A percentile compares a stretch with the other conserved stretches of the same genome.
Evolutionary conservation across 2,113 vertebrate genomes (phyloP).

Genomic region (Reinhardtius hippoglossoides): DNA sequence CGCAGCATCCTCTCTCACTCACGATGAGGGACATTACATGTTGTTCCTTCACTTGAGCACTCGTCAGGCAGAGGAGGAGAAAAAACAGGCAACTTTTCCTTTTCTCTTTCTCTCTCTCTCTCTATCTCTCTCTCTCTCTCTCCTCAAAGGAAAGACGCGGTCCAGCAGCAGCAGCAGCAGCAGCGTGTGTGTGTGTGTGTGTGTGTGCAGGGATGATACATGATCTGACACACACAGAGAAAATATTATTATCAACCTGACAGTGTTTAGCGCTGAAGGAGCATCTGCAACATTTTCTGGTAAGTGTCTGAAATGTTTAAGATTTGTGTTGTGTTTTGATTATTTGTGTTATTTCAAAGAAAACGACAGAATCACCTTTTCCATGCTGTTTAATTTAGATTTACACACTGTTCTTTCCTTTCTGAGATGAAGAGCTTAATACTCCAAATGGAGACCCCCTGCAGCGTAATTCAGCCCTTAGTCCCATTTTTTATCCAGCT

Average conservation of each 20-base stretch:
- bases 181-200: too few relatives aligned
- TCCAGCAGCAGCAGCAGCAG: background rate
- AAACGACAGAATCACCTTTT: background rate
- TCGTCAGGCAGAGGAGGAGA: slow-evolving; percentile 10
- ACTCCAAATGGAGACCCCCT: background rate
- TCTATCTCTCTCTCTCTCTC: background rate
- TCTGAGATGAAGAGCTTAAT: background rate
- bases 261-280: background rate
- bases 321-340: background rate
- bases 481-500: too few relatives aligned
- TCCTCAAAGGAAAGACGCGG: background rate
- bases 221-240: background rate
- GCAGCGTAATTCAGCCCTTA: too few relatives aligned
- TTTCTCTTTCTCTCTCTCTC: background rate
- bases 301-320: slow-evolving; percentile 33
- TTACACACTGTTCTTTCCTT: background rate
- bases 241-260: background rate
- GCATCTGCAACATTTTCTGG: slow-evolving; percentile 3
- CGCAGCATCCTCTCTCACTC: background rate
- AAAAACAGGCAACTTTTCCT: slow-evolving; percentile 41
- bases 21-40: background rate
- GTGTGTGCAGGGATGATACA: too few relatives aligned
- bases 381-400: background rate
- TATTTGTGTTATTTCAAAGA: background rate
- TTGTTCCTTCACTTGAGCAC: background rate